A percentile compares a stretch with the other conserved stretches of the same genome.
Conservation (phyloP, 2,113 vertebrate species). For the Scopus umbretta region DNA sequence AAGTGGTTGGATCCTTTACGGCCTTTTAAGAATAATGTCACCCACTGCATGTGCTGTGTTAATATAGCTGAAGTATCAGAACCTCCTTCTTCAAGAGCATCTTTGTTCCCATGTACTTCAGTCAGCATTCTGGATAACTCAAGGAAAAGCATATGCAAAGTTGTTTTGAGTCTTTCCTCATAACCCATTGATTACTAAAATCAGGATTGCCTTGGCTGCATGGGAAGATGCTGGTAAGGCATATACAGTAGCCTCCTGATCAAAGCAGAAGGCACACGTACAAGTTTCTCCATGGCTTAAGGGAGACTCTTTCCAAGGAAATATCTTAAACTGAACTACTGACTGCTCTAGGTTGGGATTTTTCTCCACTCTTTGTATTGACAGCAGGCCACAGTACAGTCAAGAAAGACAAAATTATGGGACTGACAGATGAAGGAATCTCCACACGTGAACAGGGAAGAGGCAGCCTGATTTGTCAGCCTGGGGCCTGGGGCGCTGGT, state of each 20-base stretch:
- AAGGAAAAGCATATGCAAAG: background rate
- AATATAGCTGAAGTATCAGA: background rate
- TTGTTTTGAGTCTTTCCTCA: background rate
- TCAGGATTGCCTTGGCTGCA: rapidly evolving
- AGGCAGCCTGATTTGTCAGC: background rate
- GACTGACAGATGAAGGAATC: background rate
- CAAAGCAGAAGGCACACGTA: background rate
- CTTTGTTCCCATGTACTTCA: background rate
- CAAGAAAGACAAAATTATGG: background rate
- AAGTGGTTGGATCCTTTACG: background rate
- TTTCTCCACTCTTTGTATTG: background rate
- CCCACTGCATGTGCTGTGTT: background rate
- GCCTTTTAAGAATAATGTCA: background rate
- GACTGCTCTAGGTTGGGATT: background rate
- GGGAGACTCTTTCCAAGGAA: background rate
- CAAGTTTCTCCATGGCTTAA: background rate
- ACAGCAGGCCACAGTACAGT: background rate
- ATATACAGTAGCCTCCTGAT: background rate
- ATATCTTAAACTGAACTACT: background rate
- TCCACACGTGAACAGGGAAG: background rate
- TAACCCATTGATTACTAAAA: background rate
- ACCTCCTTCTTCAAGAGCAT: background rate
- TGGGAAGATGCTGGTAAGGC: background rate
- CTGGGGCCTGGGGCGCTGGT: background rate
- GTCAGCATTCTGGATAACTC: background rate